Conservation (phyloP, 2,888 invertebrate species). For the Hemaris fuciformis region DNA sequence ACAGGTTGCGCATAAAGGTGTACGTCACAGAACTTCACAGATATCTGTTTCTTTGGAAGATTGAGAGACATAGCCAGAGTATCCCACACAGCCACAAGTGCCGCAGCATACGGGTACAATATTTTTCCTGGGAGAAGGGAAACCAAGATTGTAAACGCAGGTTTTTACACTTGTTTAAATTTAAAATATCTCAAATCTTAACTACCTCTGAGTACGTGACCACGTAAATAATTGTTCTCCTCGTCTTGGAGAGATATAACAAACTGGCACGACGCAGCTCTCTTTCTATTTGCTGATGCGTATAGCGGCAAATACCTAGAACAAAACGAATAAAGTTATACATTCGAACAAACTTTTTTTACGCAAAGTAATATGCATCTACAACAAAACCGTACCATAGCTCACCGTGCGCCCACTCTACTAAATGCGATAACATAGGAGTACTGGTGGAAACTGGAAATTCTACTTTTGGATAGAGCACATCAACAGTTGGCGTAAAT, state of each 20-base stretch:
- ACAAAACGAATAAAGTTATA: slow-evolving; percentile 16
- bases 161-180: not conserved
- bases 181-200: not conserved
- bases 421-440: slow-evolving; percentile 88
- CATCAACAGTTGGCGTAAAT: slow-evolving; percentile 84
- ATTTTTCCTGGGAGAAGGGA: slow-evolving; percentile 74
- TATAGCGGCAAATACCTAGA: slow-evolving; percentile 47
- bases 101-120: slow-evolving; percentile 89
- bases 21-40: slow-evolving; percentile 86
- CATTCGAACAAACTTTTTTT: not conserved
- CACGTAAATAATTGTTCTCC: slow-evolving; percentile 46
- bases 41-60: slow-evolving; percentile 80
- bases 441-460: slow-evolving; percentile 93
- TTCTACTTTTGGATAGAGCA: slow-evolving; percentile 86
- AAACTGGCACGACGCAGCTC: slow-evolving; percentile 40
- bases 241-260: slow-evolving; percentile 45
- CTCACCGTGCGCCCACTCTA: slow-evolving; percentile 92
- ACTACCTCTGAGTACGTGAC: slow-evolving; percentile 49
- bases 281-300: slow-evolving; percentile 32
- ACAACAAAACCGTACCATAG: slow-evolving; percentile 73
- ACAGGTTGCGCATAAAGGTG: slow-evolving; percentile 83
- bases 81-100: slow-evolving; percentile 87
- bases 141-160: not conserved
- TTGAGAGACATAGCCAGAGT: slow-evolving; percentile 82
- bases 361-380: not conserved